Evolutionary conservation across 2,797 vertebrate species (phyloP), one percentile per base, ranked within the genome.

Genomic region (Artibeus jamaicensis): DNA sequence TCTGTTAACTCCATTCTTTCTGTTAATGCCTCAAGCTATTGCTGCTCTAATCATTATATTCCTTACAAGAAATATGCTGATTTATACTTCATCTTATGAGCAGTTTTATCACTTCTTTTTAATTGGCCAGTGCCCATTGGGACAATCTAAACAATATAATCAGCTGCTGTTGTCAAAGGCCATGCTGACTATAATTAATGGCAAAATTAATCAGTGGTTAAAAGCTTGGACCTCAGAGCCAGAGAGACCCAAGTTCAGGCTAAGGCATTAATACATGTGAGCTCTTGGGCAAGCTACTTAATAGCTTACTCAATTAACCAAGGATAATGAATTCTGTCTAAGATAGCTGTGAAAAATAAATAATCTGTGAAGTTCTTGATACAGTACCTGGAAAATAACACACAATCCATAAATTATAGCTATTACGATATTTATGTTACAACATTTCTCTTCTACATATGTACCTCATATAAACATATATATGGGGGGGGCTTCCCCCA

Each of bases 221-320:
- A 77, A 59, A 29, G 15, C 34, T 86, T 76, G 59, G 15, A 83
- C 42, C 57, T 77, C 29, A 77, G 57, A 89, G 29, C 77, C 48
- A 26, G 42, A 57, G 24, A 84, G 50, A 87, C 32, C 14, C 1
- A 11, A 78, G 26, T 86, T 88, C 82, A 86, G 44, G n/a, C n/a
- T 94, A 73, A 86, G 57, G 14, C 29, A 79, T 86, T 93, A 96
- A 93, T n/a, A 85, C 46, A 71, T 85, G 16, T 81, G 74, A 95
- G 79, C 46, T 76, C 39, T 85, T 62, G 12, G 48, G 50, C 22
- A 93, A 86, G 32, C 44, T 19, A 50, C 29, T 95, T 91, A 59
- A 92, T 46, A 50, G 9, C 37, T 78, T 81, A 32, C 32, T 78
- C 68, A 65, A 74, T 84, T 93, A 95, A 93, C 82, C 85, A 19